Percentiles rank a stretch among this genome's conserved stretches.
Conservation (phyloP, 1,140 invertebrate species). For the Diorhabda carinulata region DNA sequence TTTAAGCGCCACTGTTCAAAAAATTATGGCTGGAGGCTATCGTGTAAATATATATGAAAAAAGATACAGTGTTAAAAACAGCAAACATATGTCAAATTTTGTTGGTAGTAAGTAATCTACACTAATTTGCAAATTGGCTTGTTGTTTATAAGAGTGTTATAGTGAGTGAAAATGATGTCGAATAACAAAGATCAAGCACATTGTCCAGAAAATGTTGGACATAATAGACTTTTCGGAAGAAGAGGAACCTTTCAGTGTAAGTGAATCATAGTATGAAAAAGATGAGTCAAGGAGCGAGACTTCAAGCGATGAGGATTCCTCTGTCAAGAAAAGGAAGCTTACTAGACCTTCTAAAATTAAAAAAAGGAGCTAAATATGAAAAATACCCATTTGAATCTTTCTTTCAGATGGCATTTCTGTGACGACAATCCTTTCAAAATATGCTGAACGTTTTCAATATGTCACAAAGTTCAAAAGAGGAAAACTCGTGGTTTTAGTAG, state of each 20-base stretch:
- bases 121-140: too few species aligned
- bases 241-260: conserved; percentile 12
- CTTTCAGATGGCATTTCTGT: conserved; percentile 39
- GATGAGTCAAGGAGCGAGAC: conserved; percentile 9
- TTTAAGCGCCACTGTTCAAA: too few species aligned
- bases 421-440: conserved; percentile 30
- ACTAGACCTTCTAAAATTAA: not conserved
- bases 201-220: not conserved
- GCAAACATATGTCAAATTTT: too few species aligned
- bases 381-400: not conserved
- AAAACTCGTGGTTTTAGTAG: too few species aligned
- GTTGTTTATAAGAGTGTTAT: too few species aligned
- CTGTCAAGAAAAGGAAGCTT: conserved; percentile 9
- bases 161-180: too few species aligned
- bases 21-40: too few species aligned
- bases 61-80: too few species aligned
- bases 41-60: too few species aligned
- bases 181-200: conserved; percentile 16
- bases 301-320: conserved; percentile 5
- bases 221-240: conserved; percentile 13
- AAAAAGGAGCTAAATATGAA: conserved; percentile 4
- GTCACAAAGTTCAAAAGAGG: not conserved
- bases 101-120: too few species aligned
- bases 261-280: conserved; percentile 6
- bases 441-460: conserved; percentile 37